A percentile compares a stretch with the other conserved stretches of the same genome.
Evolutionary conservation across 2,113 vertebrate species (phyloP).

Genomic region (Scomber colias): DNA sequence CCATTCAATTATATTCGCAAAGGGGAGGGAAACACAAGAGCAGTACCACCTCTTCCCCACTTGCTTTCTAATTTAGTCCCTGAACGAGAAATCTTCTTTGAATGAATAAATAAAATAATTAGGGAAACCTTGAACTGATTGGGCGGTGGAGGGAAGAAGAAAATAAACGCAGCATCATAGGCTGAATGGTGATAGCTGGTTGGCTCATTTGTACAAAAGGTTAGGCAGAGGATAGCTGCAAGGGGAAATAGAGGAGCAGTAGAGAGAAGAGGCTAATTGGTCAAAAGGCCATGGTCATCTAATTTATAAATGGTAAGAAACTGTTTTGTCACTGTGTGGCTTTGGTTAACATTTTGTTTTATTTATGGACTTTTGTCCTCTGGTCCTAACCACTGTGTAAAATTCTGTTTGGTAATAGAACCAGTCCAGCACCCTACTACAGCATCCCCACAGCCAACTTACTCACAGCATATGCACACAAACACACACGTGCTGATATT

Average conservation of each 20-base stretch:
- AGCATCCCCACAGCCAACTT: background rate
- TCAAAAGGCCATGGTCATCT: slow-evolving; percentile 38
- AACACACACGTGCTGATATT: background rate
- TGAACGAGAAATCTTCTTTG: slow-evolving; percentile 39
- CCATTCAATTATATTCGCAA: slow-evolving; percentile 44
- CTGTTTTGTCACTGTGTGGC: slow-evolving; percentile 2
- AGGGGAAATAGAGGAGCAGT: slow-evolving; percentile 12
- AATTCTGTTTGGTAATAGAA: slow-evolving; percentile 6
- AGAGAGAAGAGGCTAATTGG: slow-evolving; percentile 57
- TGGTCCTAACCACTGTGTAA: slow-evolving; percentile 14
- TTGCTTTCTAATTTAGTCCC: slow-evolving; percentile 56
- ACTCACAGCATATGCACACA: background rate
- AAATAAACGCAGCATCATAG: slow-evolving; percentile 20
- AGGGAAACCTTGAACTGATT: slow-evolving; percentile 52
- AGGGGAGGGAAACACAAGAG: slow-evolving; percentile 29
- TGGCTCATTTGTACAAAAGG: slow-evolving; percentile 45
- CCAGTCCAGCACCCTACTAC: background rate
- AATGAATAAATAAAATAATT: slow-evolving; percentile 58
- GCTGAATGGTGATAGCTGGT: slow-evolving; percentile 33
- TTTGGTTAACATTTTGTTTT: slow-evolving; percentile 27
- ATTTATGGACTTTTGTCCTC: slow-evolving; percentile 31
- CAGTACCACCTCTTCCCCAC: slow-evolving; percentile 18
- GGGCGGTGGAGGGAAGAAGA: background rate
- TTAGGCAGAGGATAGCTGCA: slow-evolving; percentile 18
- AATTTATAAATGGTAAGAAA: slow-evolving; percentile 24